Base-by-base conservation (phyloP, 1,140 invertebrate species). In the Hylaeus anthracinus region DNA sequence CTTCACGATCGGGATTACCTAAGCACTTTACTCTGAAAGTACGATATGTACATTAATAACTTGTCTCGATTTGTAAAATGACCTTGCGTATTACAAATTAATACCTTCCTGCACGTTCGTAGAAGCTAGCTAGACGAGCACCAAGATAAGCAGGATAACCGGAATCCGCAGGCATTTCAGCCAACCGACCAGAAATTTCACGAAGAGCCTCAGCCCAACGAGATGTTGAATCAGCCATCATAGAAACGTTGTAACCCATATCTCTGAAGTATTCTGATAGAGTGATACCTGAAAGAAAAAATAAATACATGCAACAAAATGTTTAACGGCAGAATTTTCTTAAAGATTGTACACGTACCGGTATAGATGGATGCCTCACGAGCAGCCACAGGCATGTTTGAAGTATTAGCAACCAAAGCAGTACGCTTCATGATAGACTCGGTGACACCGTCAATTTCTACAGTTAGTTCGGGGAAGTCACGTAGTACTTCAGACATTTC, bases 141-240 rank as follows among this genome's bases (percentile, higher is more conserved):
- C 98, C 98, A 90, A 99, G 95, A 94, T 99, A 99, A 77, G 99
- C 99, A 58, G 99, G 99, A 94, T 99, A 99, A 93, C 99, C 99
- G 80, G 98, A 98, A 95, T 98, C 98, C 85, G 99, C 99, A 94
- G 99, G 99, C 99, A 99, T 99, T 95, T 99, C 99, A 94, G 99
- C 99, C 89, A 99, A 95, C 95, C 99, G 98, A 94, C 99, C 99
- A 3, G 99, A 99, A 94, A 99, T 99, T 96, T 99, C 99, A 96
- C 99, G 96, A 92, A 99, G 95, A 89, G 99, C 99, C 94, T 99
- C 99, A 72, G 99, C 99, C 99, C 99, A 99, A 95, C 99, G 98
- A 39, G 99, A 99, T 14, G 99, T 99, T n/a, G 99, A 99, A 94
- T 99, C 99, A 89, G 99, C 99, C 99, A 99, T 99, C 99, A 99